Evolutionary conservation across 1,140 invertebrate species (phyloP), one percentile per base, ranked within the genome.

Genomic region (roundworm (Caenorhabditis elegans)): DNA sequence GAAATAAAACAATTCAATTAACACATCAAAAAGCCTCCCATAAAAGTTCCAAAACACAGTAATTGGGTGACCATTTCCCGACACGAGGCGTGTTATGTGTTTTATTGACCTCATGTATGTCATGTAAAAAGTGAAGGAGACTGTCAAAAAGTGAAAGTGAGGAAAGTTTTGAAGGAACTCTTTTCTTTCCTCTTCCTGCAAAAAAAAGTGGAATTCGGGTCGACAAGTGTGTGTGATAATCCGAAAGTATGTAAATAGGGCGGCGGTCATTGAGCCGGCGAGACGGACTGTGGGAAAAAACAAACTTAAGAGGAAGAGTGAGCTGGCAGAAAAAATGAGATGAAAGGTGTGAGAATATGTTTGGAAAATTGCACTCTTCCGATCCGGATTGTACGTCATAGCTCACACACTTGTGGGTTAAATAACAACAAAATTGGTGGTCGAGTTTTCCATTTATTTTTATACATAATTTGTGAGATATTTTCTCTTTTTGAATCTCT

Each of bases 151-250:
- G 34, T 31, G 53, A 31, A 60, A n/a, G 34, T 3, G n/a, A 13
- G 60, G 34, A 8, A 17, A n/a, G n/a, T n/a, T n/a, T n/a, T n/a
- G 34, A 60, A n/a, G 13, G 17, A 70, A 8, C 34, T 19, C 60
- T 70, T 28, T 28, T 60, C 47, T 48, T 24, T 53, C 49, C 10
- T 10, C 19, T 60, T 60, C 60, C n/a, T n/a, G n/a, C n/a, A n/a
- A 39, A 70, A 60, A 60, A 70, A 70, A 70, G 60, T n/a, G 60
- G 19, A 70, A 70, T 70, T 31, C 60, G 60, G 60, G 60, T 70
- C 34, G 60, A 70, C n/a, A n/a, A n/a, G n/a, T n/a, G 60, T 22
- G 47, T 49, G 60, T 70, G 60, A 70, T 70, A 70, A 70, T 70
- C 60, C 60, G 13, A 70, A 70, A n/a, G 60, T 70, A 70, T 70